Evolutionary conservation across 2,797 vertebrate genomes (phyloP).

Genomic region (Ciconia nigra): DNA sequence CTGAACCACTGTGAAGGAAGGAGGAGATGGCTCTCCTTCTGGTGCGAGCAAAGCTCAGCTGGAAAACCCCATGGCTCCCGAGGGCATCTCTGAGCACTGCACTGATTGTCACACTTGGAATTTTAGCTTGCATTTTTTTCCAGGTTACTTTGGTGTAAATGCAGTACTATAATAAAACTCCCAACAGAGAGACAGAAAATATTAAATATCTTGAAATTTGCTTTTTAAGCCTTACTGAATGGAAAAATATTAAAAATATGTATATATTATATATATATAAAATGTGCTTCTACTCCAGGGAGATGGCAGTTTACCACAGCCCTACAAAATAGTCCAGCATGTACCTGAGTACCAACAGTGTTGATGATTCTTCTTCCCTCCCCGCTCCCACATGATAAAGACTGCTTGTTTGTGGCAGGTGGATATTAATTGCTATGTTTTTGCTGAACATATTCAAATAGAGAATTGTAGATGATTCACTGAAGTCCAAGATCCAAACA

Average conservation of each 20-base stretch:
- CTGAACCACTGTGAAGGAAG: background rate
- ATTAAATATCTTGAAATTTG: background rate
- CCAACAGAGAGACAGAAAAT: background rate
- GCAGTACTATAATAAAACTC: background rate
- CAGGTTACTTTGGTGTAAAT: background rate
- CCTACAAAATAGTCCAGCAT: background rate
- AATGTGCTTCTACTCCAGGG: background rate
- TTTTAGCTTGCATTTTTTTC: background rate
- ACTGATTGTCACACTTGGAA: background rate
- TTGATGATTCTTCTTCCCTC: background rate
- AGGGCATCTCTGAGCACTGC: background rate
- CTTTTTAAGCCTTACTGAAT: background rate
- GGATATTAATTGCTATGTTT: background rate
- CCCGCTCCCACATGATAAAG: rapidly evolving
- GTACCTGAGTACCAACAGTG: background rate
- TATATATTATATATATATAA: background rate
- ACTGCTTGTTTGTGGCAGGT: background rate
- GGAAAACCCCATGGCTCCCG: background rate
- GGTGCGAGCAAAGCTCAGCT: background rate
- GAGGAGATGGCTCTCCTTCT: background rate
- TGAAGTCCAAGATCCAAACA: background rate
- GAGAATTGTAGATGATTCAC: background rate
- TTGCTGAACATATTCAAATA: background rate
- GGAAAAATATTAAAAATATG: background rate
- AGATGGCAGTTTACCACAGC: background rate